Evolutionary conservation across 2,113 vertebrate genomes (phyloP), one percentile per base, ranked within the genome.

Genomic region (Ceyx margarethae): DNA sequence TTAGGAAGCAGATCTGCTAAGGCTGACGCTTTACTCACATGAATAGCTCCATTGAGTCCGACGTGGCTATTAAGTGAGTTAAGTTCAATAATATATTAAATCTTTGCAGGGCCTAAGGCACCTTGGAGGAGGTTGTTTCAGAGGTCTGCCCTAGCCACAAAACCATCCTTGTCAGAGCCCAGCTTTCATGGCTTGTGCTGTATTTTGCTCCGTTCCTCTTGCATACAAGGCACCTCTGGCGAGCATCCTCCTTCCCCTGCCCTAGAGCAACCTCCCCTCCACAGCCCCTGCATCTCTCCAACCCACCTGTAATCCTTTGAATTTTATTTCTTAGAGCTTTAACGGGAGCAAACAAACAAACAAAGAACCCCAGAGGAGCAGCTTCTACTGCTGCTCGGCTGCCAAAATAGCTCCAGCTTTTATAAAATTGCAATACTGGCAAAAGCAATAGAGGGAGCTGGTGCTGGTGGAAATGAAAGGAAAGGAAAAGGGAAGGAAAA

Each of bases 21-120:
- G 29, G 35, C 61, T 14, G 28, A 29, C 1, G 15, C 77, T 93
- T 86, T 81, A 48, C 69, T 81, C 73, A 85, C 72, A 60, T 90
- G 91, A 94, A 87, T 90, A 67, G 73, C 85, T 94, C 93, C 88
- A 91, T 88, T 93, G 88, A 95, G 76, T 72, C 88, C 73, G 88
- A 48, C 73, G 2, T 15, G 85, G 85, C 73, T 95, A 90, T 88
- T 93, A 85, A 88, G 58, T 20, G 85, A 85, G 82, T 95, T 80
- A 90, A 90, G 68, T 90, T 90, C 87, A 82, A 72, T 83, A 92
- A 95, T 64, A 78, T 28, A 60, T n/a, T 78, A 95, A 95, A 90
- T 61, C 88, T 96, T 95, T 86, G 73, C 14, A 23, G 80, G 62
- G 81, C 85, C 88, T 88, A 91, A 91, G 93, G 93, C 80, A 85